Evolutionary conservation across 2,113 vertebrate species (phyloP).

Genomic region (Ancistrus triradiatus): DNA sequence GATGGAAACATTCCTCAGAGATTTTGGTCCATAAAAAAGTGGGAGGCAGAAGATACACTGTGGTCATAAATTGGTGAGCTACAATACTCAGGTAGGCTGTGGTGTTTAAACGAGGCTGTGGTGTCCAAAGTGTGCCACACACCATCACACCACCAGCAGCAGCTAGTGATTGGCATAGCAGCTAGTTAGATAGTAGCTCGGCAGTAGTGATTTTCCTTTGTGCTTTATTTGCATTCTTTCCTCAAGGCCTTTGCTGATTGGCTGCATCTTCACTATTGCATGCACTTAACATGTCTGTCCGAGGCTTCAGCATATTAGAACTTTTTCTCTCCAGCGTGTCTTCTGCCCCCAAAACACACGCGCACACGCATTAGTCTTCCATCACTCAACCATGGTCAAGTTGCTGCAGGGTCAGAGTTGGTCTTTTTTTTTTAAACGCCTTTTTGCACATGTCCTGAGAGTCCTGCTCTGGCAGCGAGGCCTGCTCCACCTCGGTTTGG

Average conservation of each 20-base stretch:
- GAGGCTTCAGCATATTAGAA: constrained; percentile 22
- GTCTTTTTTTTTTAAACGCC: constrained; percentile 44
- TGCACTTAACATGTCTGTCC: not conserved
- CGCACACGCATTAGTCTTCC: constrained; percentile 41
- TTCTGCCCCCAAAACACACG: not conserved
- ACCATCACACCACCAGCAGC: too few species aligned
- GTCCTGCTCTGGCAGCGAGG: constrained; percentile 9
- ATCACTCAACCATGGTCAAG: constrained; percentile 46
- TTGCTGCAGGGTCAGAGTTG: constrained; percentile 43
- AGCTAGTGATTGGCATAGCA: too few species aligned
- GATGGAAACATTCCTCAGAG: too few species aligned
- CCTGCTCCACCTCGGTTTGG: not conserved
- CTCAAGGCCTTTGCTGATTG: constrained; percentile 6
- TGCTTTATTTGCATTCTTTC: not conserved
- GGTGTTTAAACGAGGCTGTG: too few species aligned
- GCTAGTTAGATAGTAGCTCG: too few species aligned
- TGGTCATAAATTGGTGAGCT: too few species aligned
- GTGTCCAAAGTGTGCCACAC: too few species aligned
- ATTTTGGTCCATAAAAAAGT: too few species aligned
- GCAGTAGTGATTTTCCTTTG: too few species aligned
- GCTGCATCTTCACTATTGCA: not conserved
- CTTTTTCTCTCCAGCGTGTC: not conserved
- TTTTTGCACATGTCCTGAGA: constrained; percentile 35
- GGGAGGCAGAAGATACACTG: too few species aligned
- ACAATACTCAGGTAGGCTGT: too few species aligned